A percentile compares a stretch with the other conserved stretches of the same genome.
phyloP scores from a whole-genome alignment of 2,888 invertebrate species.

The Lasius platythorax region DNA sequence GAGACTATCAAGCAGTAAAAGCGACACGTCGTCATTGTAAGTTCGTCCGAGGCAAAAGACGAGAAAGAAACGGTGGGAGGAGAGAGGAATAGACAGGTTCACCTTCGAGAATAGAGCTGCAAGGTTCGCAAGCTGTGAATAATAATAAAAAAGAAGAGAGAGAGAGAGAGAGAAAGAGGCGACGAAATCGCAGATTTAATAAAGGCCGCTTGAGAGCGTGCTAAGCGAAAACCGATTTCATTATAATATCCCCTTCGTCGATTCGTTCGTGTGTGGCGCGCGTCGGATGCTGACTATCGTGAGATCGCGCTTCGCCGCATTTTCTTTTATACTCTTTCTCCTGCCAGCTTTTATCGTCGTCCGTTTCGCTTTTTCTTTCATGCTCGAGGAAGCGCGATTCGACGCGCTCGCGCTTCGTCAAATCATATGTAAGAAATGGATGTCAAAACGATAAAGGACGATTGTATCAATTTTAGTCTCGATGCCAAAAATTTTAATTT shows the following conservation, averaged over 20 bases:
- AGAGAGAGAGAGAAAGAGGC: slow-evolving; percentile 43
- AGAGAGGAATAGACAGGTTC: slow-evolving; percentile 48
- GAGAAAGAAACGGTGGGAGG: slow-evolving; percentile 9
- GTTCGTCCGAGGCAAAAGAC: slow-evolving; percentile 9
- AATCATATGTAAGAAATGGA: not conserved
- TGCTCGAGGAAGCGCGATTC: not conserved
- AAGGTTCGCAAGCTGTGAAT: slow-evolving; percentile 56
- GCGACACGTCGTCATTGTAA: slow-evolving; percentile 26
- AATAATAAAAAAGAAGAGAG: slow-evolving; percentile 57
- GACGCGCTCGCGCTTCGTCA: not conserved
- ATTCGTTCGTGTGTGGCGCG: slow-evolving; percentile 64
- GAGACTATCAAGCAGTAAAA: slow-evolving; percentile 28
- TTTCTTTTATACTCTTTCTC: not conserved
- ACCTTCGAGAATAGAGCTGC: slow-evolving; percentile 54
- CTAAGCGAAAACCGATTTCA: slow-evolving; percentile 84
- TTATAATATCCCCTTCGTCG: slow-evolving; percentile 76
- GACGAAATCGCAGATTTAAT: slow-evolving; percentile 80
- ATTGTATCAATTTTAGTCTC: not conserved
- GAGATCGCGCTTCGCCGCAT: slow-evolving; percentile 57
- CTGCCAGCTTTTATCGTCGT: not conserved
- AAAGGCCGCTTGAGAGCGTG: slow-evolving; percentile 78
- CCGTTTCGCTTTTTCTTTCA: slow-evolving; percentile 32
- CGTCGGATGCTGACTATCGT: slow-evolving; percentile 69
- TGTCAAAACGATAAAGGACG: not conserved
- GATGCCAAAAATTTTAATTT: not conserved